Conservation (phyloP, 1,140 invertebrate species). For the Eumaeus atala region DNA sequence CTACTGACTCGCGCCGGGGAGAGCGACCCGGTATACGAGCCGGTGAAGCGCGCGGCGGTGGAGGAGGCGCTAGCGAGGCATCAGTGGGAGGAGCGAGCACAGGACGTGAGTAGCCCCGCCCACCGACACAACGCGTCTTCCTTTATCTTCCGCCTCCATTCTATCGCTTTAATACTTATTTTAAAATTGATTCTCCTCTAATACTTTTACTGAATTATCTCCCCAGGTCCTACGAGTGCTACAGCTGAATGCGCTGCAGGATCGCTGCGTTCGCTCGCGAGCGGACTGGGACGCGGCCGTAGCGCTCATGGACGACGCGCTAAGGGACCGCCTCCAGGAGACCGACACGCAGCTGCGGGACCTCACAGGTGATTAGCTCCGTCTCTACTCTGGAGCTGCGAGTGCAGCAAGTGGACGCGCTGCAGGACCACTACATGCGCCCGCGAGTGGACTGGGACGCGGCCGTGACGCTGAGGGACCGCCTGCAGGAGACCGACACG, state of each 20-base stretch:
- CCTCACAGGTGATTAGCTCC: slow-evolving; percentile 42
- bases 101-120: slow-evolving; percentile 39
- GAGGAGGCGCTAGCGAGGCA: slow-evolving; percentile 85
- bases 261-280: slow-evolving; percentile 93
- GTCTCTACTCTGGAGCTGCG: slow-evolving; percentile 80
- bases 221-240: slow-evolving; percentile 89
- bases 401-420: slow-evolving; percentile 95
- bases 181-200: no score
- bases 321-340: slow-evolving; percentile 84
- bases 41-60: slow-evolving; percentile 90
- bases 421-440: slow-evolving; percentile 93
- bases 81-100: slow-evolving; percentile 90
- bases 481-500: neutral
- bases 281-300: slow-evolving; percentile 95
- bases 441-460: slow-evolving; percentile 78
- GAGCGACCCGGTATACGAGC: slow-evolving; percentile 94
- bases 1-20: slow-evolving; percentile 81
- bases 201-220: no score
- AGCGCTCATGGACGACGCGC: slow-evolving; percentile 88
- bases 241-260: slow-evolving; percentile 95
- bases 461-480: neutral
- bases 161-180: no score
- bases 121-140: no score
- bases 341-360: slow-evolving; percentile 82
- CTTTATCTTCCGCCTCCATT: no score